Conservation (phyloP, 2,797 vertebrate genomes). For the Lithobates sylvaticus region DNA sequence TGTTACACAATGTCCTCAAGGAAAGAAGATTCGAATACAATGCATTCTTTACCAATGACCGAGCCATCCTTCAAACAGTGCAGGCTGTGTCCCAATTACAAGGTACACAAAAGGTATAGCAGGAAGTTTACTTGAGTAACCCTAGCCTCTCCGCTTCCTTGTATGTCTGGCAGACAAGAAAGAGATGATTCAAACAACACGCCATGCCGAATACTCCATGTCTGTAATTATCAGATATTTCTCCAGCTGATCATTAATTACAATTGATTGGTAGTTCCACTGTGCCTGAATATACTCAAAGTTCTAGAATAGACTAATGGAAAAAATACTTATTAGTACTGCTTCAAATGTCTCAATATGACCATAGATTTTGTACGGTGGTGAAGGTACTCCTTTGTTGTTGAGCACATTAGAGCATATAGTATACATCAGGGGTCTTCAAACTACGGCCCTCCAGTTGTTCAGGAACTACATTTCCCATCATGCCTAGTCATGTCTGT, state of each 20-base stretch:
- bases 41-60: background rate
- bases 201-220: background rate
- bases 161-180: background rate
- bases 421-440: no score
- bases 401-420: no score
- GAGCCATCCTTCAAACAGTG: background rate
- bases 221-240: constrained; percentile 16
- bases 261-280: background rate
- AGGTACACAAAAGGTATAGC: background rate
- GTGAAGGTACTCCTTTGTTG: no score
- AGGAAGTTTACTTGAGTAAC: constrained; percentile 11
- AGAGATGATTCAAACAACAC: background rate
- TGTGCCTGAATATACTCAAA: background rate
- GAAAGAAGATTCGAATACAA: background rate
- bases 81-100: background rate
- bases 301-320: no score
- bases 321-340: no score
- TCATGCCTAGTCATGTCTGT: no score
- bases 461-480: no score
- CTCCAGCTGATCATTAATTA: constrained; percentile 2
- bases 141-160: background rate
- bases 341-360: no score
- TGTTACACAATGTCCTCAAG: no score
- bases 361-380: no score
- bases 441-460: no score